Evolutionary conservation across 2,113 vertebrate species (phyloP).

Genomic region (Mastomys coucha): DNA sequence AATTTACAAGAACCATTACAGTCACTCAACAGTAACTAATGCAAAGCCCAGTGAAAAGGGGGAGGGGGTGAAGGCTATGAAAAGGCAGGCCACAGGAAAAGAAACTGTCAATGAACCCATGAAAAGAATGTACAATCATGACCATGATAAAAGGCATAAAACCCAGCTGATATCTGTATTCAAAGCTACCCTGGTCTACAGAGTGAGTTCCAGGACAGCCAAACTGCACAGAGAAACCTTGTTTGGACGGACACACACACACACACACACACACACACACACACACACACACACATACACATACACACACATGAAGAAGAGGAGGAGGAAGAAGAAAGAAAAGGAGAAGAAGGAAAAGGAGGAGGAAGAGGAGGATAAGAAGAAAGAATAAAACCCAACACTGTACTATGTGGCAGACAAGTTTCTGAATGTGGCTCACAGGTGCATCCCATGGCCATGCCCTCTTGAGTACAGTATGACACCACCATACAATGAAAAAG

Average conservation of each 20-base stretch:
- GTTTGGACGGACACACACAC: too few relatives aligned
- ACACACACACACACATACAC: too few relatives aligned
- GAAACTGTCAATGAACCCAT: neutral
- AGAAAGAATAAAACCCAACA: neutral
- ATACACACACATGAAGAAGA: too few relatives aligned
- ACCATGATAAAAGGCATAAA: neutral
- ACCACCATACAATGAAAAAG: neutral
- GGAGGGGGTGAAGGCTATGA: neutral
- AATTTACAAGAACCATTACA: neutral
- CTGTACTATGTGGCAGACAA: neutral
- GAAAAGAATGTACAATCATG: neutral
- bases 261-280: too few relatives aligned
- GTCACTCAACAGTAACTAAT: slow-evolving; percentile 12
- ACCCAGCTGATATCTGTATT: neutral
- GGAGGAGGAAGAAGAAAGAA: too few relatives aligned
- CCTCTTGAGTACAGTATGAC: neutral
- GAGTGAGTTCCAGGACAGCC: neutral
- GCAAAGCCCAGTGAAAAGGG: neutral
- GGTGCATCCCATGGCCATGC: neutral
- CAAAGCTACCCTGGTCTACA: neutral
- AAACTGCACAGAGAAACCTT: neutral
- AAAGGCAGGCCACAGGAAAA: neutral
- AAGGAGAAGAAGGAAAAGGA: neutral
- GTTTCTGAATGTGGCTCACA: neutral
- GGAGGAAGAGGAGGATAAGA: too few relatives aligned